These are phyloP conservation scores for Hephaestus fuliginosus DNA, from an alignment of 2,797 vertebrate genomes.

Conservation along the genomic window DNA sequence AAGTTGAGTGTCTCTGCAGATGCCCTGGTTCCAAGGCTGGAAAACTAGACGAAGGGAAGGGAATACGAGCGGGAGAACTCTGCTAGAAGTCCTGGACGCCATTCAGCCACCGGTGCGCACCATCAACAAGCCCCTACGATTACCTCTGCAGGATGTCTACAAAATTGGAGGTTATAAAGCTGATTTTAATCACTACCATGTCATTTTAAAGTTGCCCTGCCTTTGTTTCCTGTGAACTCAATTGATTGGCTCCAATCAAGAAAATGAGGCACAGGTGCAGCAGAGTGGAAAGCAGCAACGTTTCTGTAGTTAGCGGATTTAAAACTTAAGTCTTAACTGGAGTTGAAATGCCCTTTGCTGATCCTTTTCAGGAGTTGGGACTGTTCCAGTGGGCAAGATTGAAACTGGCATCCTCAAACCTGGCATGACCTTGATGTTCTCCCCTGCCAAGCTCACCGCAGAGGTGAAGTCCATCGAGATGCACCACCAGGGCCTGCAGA, in stretches of 20 bases:
- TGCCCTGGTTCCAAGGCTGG: slow-evolving; percentile 89
- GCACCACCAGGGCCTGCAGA: slow-evolving; percentile 84
- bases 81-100: slow-evolving; percentile 87
- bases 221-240: not conserved
- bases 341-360: not conserved
- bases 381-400: slow-evolving; percentile 82
- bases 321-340: not conserved
- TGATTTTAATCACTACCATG: not conserved
- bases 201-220: not conserved
- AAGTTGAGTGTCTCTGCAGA: slow-evolving; percentile 61
- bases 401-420: slow-evolving; percentile 87
- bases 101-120: slow-evolving; percentile 83
- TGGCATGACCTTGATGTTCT: slow-evolving; percentile 86
- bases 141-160: slow-evolving; percentile 89
- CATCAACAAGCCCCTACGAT: slow-evolving; percentile 84
- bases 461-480: slow-evolving; percentile 88
- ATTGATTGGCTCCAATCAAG: not conserved
- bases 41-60: slow-evolving; percentile 81
- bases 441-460: slow-evolving; percentile 81
- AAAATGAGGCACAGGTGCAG: slow-evolving; percentile 22
- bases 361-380: slow-evolving; percentile 78
- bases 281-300: too few relatives aligned
- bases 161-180: slow-evolving; percentile 84
- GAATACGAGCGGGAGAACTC: slow-evolving; percentile 76
- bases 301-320: not conserved